Percentiles rank a stretch among this genome's conserved stretches.
Evolutionary conservation across 2,888 invertebrate species (phyloP).

Genomic region (Spisula solida): DNA sequence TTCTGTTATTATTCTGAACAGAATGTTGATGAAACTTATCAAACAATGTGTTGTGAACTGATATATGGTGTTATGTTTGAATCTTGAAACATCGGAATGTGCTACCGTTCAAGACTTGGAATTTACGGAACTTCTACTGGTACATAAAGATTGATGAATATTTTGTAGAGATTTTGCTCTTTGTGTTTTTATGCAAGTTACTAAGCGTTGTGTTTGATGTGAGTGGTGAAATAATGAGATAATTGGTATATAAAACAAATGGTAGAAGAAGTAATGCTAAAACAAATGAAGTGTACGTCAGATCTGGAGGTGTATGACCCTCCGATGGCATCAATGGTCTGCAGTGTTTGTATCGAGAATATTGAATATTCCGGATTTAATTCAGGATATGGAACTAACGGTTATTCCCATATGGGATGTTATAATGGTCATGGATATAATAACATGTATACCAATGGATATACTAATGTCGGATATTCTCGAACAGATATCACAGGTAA

Average conservation of each 20-base stretch:
- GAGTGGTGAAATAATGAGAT: not conserved
- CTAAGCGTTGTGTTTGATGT: not conserved
- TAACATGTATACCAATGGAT: constrained; percentile 61
- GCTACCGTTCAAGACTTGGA: no score
- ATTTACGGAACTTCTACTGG: no score
- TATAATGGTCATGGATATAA: constrained; percentile 67
- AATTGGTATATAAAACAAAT: not conserved
- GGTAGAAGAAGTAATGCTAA: constrained; percentile 27
- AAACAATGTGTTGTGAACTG: not conserved
- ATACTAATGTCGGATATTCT: constrained; percentile 66
- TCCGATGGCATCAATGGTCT: constrained; percentile 68
- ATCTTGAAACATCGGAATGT: no score
- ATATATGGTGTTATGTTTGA: not conserved
- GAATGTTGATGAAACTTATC: not conserved
- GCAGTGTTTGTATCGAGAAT: constrained; percentile 79
- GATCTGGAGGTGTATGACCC: constrained; percentile 71
- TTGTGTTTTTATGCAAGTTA: no score
- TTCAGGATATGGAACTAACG: constrained; percentile 56
- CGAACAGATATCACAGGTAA: constrained; percentile 65
- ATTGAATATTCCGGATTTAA: constrained; percentile 75
- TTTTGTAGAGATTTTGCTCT: no score
- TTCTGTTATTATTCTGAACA: not conserved
- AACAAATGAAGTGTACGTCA: constrained; percentile 75
- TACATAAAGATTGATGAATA: no score
- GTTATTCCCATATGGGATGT: constrained; percentile 64